Conservation (phyloP, 2,888 invertebrate species). For the Trimorus sp. region DNA sequence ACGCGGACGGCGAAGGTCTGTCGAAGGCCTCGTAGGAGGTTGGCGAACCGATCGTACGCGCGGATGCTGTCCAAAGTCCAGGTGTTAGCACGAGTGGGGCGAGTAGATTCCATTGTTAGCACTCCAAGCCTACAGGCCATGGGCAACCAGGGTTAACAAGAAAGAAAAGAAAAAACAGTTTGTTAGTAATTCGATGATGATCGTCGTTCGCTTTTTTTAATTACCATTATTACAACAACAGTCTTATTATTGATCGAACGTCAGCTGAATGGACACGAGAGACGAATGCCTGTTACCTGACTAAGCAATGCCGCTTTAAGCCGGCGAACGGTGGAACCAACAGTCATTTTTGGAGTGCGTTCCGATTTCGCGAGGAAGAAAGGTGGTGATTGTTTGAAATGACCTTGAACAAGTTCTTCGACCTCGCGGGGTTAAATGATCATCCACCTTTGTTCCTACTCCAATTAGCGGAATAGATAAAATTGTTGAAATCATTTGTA, state of each 20-base stretch:
- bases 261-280: slow-evolving; percentile 76
- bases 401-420: no score
- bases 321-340: slow-evolving; percentile 2
- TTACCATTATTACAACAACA: slow-evolving; percentile 53
- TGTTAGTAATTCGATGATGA: slow-evolving; percentile 84
- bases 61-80: slow-evolving; percentile 81
- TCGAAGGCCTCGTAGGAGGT: slow-evolving; percentile 73
- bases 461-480: not conserved
- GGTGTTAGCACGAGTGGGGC: slow-evolving; percentile 81
- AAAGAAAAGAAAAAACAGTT: slow-evolving; percentile 88
- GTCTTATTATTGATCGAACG: slow-evolving; percentile 67
- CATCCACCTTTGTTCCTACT: no score
- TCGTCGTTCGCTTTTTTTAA: slow-evolving; percentile 59
- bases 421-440: no score
- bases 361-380: no score
- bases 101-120: slow-evolving; percentile 85
- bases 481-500: not conserved
- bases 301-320: slow-evolving; percentile 68
- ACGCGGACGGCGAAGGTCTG: slow-evolving; percentile 81
- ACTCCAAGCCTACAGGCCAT: slow-evolving; percentile 88
- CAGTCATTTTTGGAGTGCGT: no score
- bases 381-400: no score
- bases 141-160: slow-evolving; percentile 85
- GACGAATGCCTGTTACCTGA: slow-evolving; percentile 69
- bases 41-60: slow-evolving; percentile 79